Percentiles rank a stretch among this genome's conserved stretches.
Conservation (phyloP, 2,888 invertebrate species). For the Parnassius apollo region DNA sequence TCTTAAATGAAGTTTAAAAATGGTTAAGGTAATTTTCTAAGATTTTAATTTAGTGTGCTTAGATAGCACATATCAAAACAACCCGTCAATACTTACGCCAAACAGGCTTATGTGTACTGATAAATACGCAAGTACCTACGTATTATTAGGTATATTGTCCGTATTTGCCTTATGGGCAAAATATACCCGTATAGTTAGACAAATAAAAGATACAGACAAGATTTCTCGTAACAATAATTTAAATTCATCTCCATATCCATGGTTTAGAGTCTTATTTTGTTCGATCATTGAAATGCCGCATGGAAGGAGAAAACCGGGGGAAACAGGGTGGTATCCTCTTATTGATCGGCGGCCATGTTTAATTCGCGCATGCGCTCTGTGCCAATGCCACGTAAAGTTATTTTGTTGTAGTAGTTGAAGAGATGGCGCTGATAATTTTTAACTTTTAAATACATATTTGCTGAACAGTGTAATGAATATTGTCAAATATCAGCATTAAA, state of each 20-base stretch:
- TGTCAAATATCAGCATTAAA: no score
- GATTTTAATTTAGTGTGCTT: no score
- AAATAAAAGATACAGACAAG: conserved; percentile 63
- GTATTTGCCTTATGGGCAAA: conserved; percentile 26
- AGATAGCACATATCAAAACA: conserved; percentile 6
- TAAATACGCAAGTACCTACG: conserved; percentile 19
- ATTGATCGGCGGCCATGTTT: conserved; percentile 77
- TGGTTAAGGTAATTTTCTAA: no score
- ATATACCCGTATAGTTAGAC: conserved; percentile 38
- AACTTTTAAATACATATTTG: neutral
- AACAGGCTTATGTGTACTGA: conserved; percentile 25
- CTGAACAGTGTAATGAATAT: no score
- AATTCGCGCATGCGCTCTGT: conserved; percentile 60
- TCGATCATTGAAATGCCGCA: conserved; percentile 33
- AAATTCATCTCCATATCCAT: conserved; percentile 36
- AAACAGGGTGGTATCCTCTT: conserved; percentile 61
- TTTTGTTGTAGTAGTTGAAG: conserved; percentile 43
- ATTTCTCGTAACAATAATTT: conserved; percentile 42
- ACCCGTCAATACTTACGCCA: conserved; percentile 12
- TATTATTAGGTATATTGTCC: conserved; percentile 14
- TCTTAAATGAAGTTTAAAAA: no score
- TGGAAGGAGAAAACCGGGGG: conserved; percentile 49
- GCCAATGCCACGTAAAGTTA: conserved; percentile 16
- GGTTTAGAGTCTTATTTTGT: conserved; percentile 41
- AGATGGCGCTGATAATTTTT: conserved; percentile 61